Conservation (phyloP, 2,113 vertebrate genomes). For the Sceloporus tristichus region DNA sequence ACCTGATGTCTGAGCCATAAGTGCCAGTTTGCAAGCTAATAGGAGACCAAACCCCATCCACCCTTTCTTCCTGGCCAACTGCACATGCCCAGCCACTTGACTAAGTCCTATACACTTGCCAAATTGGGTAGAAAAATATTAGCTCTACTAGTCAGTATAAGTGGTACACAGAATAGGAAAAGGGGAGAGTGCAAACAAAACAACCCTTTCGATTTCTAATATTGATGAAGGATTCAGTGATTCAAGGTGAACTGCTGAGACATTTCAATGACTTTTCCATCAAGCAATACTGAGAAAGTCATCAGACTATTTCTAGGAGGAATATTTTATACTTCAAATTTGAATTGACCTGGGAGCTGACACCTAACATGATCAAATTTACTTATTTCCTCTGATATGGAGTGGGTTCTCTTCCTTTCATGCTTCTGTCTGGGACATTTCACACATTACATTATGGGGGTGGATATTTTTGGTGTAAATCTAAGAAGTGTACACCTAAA, state of each 20-base stretch:
- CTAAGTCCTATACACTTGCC: no score
- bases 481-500: not conserved
- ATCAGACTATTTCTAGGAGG: not conserved
- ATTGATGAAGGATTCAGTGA: not conserved
- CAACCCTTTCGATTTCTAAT: not conserved
- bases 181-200: not conserved
- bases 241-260: not conserved
- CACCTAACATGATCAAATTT: not conserved
- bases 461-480: not conserved
- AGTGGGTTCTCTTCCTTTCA: not conserved
- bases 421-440: not conserved
- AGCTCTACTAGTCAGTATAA: not conserved
- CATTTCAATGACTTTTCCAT: not conserved
- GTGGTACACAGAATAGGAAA: not conserved
- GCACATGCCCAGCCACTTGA: not conserved
- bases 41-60: not conserved
- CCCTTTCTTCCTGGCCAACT: accelerated
- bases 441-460: not conserved
- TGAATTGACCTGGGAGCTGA: not conserved
- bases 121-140: not conserved
- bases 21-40: not conserved
- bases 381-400: not conserved
- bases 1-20: not conserved
- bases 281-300: not conserved
- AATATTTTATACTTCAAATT: not conserved